Percentiles rank a stretch among this genome's conserved stretches.
Conservation (phyloP, 2,888 invertebrate genomes). For the Amblyjoppa fuscipennis region DNA sequence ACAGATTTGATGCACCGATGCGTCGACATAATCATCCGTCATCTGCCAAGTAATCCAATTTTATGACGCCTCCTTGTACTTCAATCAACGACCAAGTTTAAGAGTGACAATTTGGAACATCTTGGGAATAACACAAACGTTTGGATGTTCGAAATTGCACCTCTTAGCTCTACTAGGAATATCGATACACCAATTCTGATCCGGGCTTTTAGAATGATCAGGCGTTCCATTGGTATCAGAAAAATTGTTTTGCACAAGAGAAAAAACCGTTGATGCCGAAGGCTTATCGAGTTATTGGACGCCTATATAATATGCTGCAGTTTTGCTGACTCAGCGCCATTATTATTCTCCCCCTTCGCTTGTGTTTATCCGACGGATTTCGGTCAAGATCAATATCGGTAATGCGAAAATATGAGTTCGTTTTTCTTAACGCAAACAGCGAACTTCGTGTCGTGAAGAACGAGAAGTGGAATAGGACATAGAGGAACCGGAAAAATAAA, state of each 20-base stretch:
- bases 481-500: conserved; percentile 43
- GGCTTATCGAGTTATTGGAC: conserved; percentile 2
- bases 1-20: conserved; percentile 24
- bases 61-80: neutral
- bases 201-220: neutral
- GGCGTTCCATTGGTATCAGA: neutral
- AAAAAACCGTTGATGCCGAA: neutral
- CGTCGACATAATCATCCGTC: conserved; percentile 39
- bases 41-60: neutral
- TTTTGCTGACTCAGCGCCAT: neutral
- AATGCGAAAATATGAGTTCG: neutral
- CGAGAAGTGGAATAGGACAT: conserved; percentile 19
- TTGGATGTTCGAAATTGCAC: neutral
- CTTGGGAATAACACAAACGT: neutral
- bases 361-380: conserved; percentile 6
- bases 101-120: neutral
- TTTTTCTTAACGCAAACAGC: conserved; percentile 23
- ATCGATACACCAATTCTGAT: neutral
- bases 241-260: neutral
- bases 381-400: neutral
- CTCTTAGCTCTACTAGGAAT: neutral
- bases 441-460: conserved; percentile 1
- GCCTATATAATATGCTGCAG: neutral
- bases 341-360: neutral
- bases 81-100: neutral